These are phyloP conservation scores for Drosophila limbata DNA, from an alignment of 2,888 invertebrate species.

Conservation along the genomic window DNA sequence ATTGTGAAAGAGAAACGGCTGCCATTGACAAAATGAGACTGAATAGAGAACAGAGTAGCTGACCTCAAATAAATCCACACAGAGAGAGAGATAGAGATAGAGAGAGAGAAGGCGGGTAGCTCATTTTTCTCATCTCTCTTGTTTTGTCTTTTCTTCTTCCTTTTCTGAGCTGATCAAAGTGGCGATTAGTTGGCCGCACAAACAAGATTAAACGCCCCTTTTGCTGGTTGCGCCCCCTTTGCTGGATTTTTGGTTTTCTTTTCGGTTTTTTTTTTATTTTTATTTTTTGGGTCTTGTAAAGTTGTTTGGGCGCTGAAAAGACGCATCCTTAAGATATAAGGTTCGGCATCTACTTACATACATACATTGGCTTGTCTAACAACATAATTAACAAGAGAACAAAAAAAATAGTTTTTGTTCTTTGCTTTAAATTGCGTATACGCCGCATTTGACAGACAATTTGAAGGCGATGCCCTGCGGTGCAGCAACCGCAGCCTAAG, in stretches of 20 bases:
- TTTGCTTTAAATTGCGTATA: constrained; percentile 56
- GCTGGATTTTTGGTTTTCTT: neutral
- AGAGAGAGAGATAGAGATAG: no score
- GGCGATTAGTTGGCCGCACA: constrained; percentile 62
- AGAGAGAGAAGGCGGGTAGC: no score
- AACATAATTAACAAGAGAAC: constrained; percentile 65
- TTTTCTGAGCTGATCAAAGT: constrained; percentile 51
- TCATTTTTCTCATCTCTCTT: neutral
- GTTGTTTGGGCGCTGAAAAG: constrained; percentile 39
- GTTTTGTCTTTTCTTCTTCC: neutral
- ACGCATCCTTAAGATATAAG: constrained; percentile 45
- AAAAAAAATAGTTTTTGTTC: neutral
- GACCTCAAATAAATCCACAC: constrained; percentile 22
- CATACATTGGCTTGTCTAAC: constrained; percentile 44
- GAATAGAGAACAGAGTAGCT: constrained; percentile 1
- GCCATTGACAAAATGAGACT: constrained; percentile 9
- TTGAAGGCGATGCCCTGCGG: constrained; percentile 38
- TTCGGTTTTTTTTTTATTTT: neutral
- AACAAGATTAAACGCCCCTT: constrained; percentile 68
- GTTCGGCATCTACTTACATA: constrained; percentile 23
- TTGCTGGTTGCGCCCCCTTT: constrained; percentile 30
- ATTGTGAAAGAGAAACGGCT: neutral
- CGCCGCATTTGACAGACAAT: constrained; percentile 53
- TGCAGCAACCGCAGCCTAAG: constrained; percentile 44
- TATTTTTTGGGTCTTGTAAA: constrained; percentile 2